Percentiles rank a stretch among this genome's conserved stretches.
phyloP scores from a whole-genome alignment of 2,113 vertebrate genomes.

The Ochotona princeps region DNA sequence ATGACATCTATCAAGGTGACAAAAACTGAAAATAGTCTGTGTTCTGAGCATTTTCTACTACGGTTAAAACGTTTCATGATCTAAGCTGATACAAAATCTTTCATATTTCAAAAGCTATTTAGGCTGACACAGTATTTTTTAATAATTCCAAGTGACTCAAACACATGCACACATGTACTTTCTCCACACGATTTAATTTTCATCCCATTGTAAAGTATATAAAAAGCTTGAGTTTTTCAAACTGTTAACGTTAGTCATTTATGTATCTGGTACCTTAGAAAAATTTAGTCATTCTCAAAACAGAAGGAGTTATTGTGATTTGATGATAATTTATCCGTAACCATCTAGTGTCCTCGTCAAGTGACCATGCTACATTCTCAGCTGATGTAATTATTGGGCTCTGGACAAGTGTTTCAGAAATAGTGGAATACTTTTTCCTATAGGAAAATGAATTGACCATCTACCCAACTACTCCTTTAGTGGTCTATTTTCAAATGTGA shows the following conservation, averaged over 20 bases:
- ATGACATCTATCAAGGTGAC: neutral
- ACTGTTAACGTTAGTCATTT: conserved; percentile 37
- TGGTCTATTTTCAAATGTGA: conserved; percentile 47
- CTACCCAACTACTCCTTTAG: conserved; percentile 66
- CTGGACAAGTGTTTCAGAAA: conserved; percentile 15
- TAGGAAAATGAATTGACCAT: conserved; percentile 36
- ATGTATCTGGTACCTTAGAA: conserved; percentile 2
- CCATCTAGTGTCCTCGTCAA: neutral
- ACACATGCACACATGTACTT: conserved; percentile 25
- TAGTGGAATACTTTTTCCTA: conserved; percentile 15
- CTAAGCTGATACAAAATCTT: conserved; percentile 31
- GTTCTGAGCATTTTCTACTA: neutral
- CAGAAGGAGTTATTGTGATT: neutral
- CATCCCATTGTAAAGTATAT: conserved; percentile 12
- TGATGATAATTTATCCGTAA: neutral
- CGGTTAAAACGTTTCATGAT: neutral
- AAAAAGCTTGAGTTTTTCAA: conserved; percentile 41
- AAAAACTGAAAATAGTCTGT: conserved; percentile 17
- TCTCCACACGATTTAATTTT: conserved; percentile 57
- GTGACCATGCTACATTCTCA: conserved; percentile 41
- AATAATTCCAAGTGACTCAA: conserved; percentile 56
- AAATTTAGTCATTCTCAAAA: conserved; percentile 5
- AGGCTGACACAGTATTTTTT: conserved; percentile 61
- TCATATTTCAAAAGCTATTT: conserved; percentile 53
- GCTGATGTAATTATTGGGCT: conserved; percentile 64